These are phyloP conservation scores for Bubalus kerabau DNA, from an alignment of 2,113 vertebrate genomes.

Conservation along the genomic window DNA sequence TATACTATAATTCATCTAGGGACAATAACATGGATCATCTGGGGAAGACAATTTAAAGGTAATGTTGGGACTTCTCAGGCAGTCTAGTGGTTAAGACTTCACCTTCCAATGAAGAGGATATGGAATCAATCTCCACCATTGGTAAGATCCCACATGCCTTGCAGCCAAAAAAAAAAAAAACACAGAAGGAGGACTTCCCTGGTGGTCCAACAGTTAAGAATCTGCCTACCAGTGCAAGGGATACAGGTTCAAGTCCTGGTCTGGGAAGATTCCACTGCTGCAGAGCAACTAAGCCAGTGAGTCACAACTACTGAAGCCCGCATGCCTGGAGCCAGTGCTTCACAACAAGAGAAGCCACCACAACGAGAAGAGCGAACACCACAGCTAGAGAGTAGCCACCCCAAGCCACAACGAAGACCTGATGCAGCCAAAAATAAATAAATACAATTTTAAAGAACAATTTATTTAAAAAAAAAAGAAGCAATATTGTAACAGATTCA, in stretches of 20 bases:
- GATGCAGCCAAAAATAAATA: neutral
- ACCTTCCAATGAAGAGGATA: neutral
- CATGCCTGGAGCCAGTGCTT: neutral
- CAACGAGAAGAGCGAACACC: neutral
- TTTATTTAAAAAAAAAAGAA: neutral
- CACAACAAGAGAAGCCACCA: neutral
- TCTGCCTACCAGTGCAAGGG: neutral
- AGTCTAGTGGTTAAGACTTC: neutral
- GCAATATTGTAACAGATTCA: neutral
- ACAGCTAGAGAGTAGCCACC: neutral
- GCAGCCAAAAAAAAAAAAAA: neutral
- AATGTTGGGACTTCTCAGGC: neutral
- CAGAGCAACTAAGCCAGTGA: neutral
- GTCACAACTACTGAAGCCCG: neutral
- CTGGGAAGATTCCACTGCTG: neutral
- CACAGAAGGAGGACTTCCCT: neutral
- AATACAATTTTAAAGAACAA: neutral
- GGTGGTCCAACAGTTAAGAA: neutral
- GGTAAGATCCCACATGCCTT: neutral
- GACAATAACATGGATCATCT: neutral
- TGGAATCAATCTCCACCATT: neutral
- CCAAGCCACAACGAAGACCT: accelerated
- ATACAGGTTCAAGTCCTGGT: neutral
- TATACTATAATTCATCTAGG: neutral
- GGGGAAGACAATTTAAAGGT: neutral